Conservation (phyloP, 1,140 invertebrate genomes). For the Penaeus japonicus region DNA sequence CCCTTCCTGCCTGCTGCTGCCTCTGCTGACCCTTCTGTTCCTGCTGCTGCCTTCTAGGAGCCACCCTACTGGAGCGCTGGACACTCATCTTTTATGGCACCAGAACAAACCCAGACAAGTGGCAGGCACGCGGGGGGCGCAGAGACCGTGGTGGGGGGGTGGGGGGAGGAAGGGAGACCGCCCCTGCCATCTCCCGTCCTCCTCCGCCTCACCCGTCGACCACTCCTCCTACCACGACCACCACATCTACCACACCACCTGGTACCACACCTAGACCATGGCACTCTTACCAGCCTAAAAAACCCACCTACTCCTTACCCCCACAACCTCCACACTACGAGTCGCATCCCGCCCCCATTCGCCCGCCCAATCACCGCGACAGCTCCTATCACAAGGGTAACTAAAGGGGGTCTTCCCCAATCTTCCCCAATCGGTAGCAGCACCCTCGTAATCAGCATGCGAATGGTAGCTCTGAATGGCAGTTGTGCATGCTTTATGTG, state of each 20-base stretch:
- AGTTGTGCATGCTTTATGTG: too few species aligned
- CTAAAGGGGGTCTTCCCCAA: neutral
- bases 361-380: constrained; percentile 46
- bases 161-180: constrained; percentile 6
- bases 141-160: constrained; percentile 30
- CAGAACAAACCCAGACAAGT: constrained; percentile 46
- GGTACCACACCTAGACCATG: neutral
- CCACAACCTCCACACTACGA: constrained; percentile 29
- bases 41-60: constrained; percentile 40
- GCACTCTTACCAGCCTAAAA: constrained; percentile 15
- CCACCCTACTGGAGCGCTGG: constrained; percentile 44
- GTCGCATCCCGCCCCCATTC: constrained; percentile 21
- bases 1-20: constrained; percentile 26
- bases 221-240: constrained; percentile 29
- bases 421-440: neutral
- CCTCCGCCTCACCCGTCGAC: constrained; percentile 6
- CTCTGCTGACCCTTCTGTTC: constrained; percentile 30
- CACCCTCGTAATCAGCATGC: too few species aligned
- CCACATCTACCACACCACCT: neutral
- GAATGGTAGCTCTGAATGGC: too few species aligned
- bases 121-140: constrained; percentile 44
- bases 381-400: constrained; percentile 53
- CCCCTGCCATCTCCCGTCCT: neutral
- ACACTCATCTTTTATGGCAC: constrained; percentile 49
- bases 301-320: neutral